Percentiles rank a stretch among this genome's conserved stretches.
These are phyloP conservation scores for Ia io DNA, from an alignment of 2,113 vertebrate genomes.

Conservation along the genomic window DNA sequence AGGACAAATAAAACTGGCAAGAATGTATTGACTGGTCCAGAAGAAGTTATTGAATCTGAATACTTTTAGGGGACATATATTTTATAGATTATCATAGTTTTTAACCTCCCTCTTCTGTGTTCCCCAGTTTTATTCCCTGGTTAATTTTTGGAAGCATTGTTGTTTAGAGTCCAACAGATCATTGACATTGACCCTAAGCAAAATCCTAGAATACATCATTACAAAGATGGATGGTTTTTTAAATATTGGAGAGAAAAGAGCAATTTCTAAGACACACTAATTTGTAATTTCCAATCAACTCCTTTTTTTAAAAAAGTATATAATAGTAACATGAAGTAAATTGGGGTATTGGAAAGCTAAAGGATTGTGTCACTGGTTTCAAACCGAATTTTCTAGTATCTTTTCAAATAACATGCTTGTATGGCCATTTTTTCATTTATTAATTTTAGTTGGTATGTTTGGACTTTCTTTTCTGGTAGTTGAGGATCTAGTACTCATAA, in stretches of 20 bases:
- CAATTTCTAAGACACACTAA: neutral
- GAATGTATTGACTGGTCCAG: neutral
- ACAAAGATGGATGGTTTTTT: neutral
- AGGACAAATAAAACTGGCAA: neutral
- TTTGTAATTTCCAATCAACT: neutral
- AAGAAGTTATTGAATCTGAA: constrained; percentile 10
- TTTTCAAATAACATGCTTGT: neutral
- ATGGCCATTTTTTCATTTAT: neutral
- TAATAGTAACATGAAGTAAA: neutral
- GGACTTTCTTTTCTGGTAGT: neutral
- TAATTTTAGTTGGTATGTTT: neutral
- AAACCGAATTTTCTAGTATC: neutral
- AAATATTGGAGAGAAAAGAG: neutral
- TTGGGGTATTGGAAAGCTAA: neutral
- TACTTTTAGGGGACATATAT: neutral
- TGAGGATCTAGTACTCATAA: neutral
- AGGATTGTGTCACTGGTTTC: neutral
- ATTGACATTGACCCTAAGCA: neutral
- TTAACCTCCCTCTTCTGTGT: neutral
- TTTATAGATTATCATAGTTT: neutral
- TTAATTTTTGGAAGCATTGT: neutral
- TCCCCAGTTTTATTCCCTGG: neutral
- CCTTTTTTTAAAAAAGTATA: neutral
- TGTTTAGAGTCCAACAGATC: neutral
- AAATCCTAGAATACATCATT: neutral